phyloP scores from a whole-genome alignment of 2,888 invertebrate species.

The Spilosoma lubricipeda region DNA sequence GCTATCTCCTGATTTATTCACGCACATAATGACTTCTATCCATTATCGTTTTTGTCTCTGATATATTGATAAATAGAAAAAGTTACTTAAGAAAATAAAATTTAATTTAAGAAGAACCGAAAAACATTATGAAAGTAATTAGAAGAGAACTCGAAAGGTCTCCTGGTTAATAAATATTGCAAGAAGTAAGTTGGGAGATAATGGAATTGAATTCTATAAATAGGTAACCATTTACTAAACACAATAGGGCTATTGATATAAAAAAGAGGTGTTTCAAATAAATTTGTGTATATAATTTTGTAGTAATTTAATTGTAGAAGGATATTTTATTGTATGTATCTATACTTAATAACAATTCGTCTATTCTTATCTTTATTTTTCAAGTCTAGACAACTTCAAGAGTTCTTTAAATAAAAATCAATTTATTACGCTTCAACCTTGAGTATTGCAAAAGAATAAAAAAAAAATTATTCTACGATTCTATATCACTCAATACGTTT shows the following conservation, averaged over 20 bases:
- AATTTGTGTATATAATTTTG: rapidly evolving
- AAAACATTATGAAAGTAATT: slow-evolving; percentile 68
- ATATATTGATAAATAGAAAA: slow-evolving; percentile 40
- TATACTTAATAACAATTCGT: too few relatives aligned
- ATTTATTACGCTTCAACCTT: neutral
- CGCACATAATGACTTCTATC: slow-evolving; percentile 39
- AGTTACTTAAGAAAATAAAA: slow-evolving; percentile 30
- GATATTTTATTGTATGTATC: neutral
- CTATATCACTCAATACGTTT: neutral
- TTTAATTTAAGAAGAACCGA: slow-evolving; percentile 54
- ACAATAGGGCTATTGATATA: neutral
- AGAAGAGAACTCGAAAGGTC: slow-evolving; percentile 56
- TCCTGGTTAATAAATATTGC: slow-evolving; percentile 68
- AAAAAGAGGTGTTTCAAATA: neutral
- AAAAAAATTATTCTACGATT: too few relatives aligned
- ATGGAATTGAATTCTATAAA: slow-evolving; percentile 28
- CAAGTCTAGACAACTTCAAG: neutral
- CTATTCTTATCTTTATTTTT: neutral
- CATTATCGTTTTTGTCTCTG: slow-evolving; percentile 41
- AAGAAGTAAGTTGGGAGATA: slow-evolving; percentile 56
- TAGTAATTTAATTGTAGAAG: neutral
- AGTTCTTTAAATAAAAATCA: neutral
- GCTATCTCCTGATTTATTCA: slow-evolving; percentile 43
- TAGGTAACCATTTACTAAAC: slow-evolving; percentile 23
- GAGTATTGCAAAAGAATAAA: too few relatives aligned